Evolutionary conservation across 2,113 vertebrate species (phyloP).

Genomic region (Nesoenas mayeri): DNA sequence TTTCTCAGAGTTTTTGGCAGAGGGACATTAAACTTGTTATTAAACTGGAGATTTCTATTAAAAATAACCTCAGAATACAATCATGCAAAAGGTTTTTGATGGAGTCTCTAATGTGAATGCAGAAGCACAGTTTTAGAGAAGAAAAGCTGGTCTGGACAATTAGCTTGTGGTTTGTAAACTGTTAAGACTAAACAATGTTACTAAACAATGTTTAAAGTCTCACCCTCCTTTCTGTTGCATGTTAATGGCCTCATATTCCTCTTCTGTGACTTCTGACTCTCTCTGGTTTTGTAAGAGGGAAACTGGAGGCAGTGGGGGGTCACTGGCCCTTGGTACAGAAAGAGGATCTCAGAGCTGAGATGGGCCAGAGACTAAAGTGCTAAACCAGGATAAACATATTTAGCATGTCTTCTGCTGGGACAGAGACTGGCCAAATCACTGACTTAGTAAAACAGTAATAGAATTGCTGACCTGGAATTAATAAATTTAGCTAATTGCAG

Average conservation of each 20-base stretch:
- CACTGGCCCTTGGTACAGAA: neutral
- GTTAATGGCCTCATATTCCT: neutral
- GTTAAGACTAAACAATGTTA: neutral
- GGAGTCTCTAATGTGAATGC: neutral
- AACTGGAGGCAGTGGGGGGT: neutral
- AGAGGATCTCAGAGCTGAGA: neutral
- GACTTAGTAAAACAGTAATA: neutral
- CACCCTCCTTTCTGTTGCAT: neutral
- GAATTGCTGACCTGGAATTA: neutral
- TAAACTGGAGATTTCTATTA: neutral
- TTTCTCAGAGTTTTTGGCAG: neutral
- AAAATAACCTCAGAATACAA: neutral
- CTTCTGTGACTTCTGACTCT: neutral
- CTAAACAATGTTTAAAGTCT: neutral
- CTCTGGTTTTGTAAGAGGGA: neutral
- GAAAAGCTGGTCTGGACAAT: neutral
- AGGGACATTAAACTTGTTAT: neutral
- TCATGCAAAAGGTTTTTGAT: neutral
- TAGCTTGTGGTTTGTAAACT: neutral
- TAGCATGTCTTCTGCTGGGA: neutral
- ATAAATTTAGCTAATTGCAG: constrained; percentile 4
- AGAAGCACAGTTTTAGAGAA: neutral
- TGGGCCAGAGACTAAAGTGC: neutral
- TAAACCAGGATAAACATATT: neutral
- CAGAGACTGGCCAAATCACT: neutral